Evolutionary conservation across 1,140 invertebrate species (phyloP).

Genomic region (Zaprionus taronus): DNA sequence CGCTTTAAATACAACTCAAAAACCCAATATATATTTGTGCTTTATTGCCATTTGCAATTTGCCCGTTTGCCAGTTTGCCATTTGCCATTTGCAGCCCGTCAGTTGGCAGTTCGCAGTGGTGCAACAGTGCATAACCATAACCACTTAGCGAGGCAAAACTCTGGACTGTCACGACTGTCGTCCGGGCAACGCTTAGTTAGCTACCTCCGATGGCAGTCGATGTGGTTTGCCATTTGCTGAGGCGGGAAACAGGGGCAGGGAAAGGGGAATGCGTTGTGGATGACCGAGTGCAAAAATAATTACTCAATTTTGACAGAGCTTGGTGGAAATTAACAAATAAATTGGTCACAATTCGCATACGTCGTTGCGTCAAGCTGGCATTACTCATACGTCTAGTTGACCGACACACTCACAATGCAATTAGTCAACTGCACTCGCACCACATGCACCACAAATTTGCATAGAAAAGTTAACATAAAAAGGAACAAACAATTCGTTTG

Average conservation of each 20-base stretch:
- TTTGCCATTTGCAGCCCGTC: constrained; percentile 9
- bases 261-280: background rate
- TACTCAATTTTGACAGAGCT: constrained; percentile 65
- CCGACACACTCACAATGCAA: constrained; percentile 26
- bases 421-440: constrained; percentile 1
- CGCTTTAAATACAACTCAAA: constrained; percentile 15
- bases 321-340: constrained; percentile 63
- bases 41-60: constrained; percentile 24
- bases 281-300: constrained; percentile 65
- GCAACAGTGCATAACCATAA: constrained; percentile 35
- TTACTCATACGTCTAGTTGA: constrained; percentile 22
- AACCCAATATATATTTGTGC: constrained; percentile 28
- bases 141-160: constrained; percentile 28
- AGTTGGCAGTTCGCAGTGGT: constrained; percentile 3
- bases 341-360: constrained; percentile 37
- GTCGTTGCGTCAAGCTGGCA: background rate
- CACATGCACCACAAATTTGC: constrained; percentile 23
- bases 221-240: constrained; percentile 26
- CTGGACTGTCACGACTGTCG: constrained; percentile 15
- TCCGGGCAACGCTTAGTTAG: constrained; percentile 46
- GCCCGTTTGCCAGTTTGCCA: constrained; percentile 9
- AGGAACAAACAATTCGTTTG: background rate
- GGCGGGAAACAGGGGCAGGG: background rate
- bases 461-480: background rate
- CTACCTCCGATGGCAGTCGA: constrained; percentile 21